Evolutionary conservation across 2,888 invertebrate species (phyloP), one percentile per base, ranked within the genome.

Genomic region (Orthonevra nobilis): DNA sequence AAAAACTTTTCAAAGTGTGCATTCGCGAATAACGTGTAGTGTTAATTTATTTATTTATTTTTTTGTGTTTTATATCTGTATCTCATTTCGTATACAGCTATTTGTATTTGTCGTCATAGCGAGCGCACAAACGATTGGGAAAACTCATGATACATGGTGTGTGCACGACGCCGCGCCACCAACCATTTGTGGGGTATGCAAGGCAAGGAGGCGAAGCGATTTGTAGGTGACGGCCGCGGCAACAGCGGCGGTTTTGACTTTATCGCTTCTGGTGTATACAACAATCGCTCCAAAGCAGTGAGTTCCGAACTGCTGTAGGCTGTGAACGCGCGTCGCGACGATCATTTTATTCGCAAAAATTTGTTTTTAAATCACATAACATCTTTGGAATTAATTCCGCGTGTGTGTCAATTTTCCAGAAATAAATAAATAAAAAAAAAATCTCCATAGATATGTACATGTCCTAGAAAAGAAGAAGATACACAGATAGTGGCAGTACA

Each of bases 271-370:
- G 48, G 44, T 79, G 73, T 73, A 66, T 66, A 61, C 60, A 66
- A 58, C 60, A 66, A 54, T 64, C 72, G 44, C 70, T 75, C 63
- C 52, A 63, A 40, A 77, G 64, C 77, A 79, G 77, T 79, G 61
- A 73, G 64, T 73, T 72, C 30, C 72, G 77, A 66, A 73, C 77
- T 79, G 77, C 60, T 73, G 72, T 79, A 60, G 77, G 77, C 73
- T 73, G 73, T 73, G 73, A 79, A 79, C 77, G 73, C 66, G 72
- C 52, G 58, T 48, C 66, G 64, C 73, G 48, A 63, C 50, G 7
- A 23, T 23, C 3, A 23, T n/a, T 32, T 50, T 7, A 26, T 72
- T 50, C 70, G 63, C 44, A 50, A 56, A 66, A 36, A 17, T 46
- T 72, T 60, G 26, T 56, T 63, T 58, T 23, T 54, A 36, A 34